Conservation (phyloP, 2,888 invertebrate genomes). For the Tetranychus piercei region DNA sequence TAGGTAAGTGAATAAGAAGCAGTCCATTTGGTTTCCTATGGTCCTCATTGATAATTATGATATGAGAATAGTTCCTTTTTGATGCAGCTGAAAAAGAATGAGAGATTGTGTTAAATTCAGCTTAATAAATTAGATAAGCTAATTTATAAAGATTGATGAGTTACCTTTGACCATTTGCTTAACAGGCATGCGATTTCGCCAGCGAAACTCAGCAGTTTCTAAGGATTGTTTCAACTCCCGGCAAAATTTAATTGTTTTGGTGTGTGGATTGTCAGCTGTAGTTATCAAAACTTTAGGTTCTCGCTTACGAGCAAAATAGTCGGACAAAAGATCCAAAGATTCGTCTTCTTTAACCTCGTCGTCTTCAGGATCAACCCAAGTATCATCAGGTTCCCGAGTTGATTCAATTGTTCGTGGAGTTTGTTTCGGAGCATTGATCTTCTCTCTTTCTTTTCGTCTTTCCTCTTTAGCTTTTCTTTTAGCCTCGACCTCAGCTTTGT, state of each 20-base stretch:
- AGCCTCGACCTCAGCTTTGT: background rate
- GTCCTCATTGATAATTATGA: constrained; percentile 84
- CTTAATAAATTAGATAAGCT: background rate
- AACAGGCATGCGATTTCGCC: constrained; percentile 68
- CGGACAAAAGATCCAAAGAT: constrained; percentile 65
- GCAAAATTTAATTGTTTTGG: constrained; percentile 75
- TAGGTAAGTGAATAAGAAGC: constrained; percentile 75
- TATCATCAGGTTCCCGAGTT: constrained; percentile 74
- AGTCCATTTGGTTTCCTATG: constrained; percentile 74
- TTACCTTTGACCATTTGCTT: constrained; percentile 62
- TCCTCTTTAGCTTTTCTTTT: constrained; percentile 20
- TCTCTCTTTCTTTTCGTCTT: constrained; percentile 20
- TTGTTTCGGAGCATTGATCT: constrained; percentile 38
- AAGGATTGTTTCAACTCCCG: constrained; percentile 73
- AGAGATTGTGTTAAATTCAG: background rate
- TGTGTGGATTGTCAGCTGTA: constrained; percentile 71
- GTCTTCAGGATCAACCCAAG: constrained; percentile 51
- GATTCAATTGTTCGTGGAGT: constrained; percentile 83
- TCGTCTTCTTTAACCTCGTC: constrained; percentile 41
- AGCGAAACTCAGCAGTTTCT: constrained; percentile 71
- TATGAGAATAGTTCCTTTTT: constrained; percentile 58
- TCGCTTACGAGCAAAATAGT: constrained; percentile 64
- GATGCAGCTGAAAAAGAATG: constrained; percentile 43
- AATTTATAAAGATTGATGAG: background rate
- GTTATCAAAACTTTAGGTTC: constrained; percentile 92